Percentiles rank a stretch among this genome's conserved stretches.
Evolutionary conservation across 1,140 invertebrate species (phyloP).

Genomic region (Drosophila asahinai): DNA sequence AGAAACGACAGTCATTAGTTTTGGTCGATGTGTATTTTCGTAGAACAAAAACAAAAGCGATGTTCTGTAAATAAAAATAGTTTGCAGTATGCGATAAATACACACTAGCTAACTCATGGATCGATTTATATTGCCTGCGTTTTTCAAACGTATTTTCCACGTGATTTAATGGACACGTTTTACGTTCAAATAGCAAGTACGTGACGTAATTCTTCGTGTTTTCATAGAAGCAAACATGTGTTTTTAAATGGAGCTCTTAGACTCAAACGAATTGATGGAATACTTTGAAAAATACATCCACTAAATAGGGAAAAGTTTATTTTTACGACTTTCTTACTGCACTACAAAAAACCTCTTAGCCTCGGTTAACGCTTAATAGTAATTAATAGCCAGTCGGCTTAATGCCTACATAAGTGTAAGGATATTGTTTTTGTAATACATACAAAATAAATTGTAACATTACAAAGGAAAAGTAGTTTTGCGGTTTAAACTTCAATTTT

Average conservation of each 20-base stretch:
- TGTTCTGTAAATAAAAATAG: conserved; percentile 7
- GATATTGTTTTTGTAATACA: no score
- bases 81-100: conserved; percentile 7
- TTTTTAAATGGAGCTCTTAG: background rate
- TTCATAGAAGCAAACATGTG: background rate
- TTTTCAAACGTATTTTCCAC: conserved; percentile 17
- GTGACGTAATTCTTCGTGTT: conserved; percentile 11
- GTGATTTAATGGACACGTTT: conserved; percentile 22
- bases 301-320: background rate
- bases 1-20: background rate
- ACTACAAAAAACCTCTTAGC: no score
- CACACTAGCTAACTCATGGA: conserved; percentile 2
- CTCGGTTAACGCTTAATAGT: no score
- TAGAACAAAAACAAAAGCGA: background rate
- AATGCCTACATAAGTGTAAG: no score
- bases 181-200: conserved; percentile 20
- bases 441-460: no score
- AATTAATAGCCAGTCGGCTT: no score
- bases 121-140: conserved; percentile 5
- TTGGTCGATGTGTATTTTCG: conserved; percentile 9
- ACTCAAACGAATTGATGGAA: background rate
- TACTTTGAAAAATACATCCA: background rate
- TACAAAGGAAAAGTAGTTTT: background rate
- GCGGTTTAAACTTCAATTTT: no score
- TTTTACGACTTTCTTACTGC: no score